Evolutionary conservation across 2,113 vertebrate genomes (phyloP).

Genomic region (Marcusenius ussheri): DNA sequence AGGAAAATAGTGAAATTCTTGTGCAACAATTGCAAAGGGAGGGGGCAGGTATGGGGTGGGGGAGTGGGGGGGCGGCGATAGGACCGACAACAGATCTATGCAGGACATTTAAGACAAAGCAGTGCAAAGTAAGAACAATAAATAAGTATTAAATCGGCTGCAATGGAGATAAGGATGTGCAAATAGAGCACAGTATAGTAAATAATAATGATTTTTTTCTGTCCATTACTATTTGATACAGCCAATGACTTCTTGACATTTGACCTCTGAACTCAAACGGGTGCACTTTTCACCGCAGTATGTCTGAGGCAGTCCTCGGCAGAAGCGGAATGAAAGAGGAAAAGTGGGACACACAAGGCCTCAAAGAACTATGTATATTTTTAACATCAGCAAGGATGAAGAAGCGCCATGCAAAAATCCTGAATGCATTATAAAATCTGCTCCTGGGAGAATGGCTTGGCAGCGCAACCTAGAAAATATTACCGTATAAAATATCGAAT

Average conservation of each 20-base stretch:
- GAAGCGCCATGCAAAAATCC: not conserved
- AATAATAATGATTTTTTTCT: not conserved
- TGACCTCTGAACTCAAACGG: not conserved
- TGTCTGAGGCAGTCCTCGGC: not conserved
- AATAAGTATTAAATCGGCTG: not conserved
- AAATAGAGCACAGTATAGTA: not conserved
- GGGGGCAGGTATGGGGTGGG: not conserved
- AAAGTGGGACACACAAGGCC: not conserved
- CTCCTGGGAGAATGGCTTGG: not conserved
- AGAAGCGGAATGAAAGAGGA: not conserved
- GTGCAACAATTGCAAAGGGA: not conserved
- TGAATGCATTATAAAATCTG: not conserved
- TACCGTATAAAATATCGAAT: conserved; percentile 6
- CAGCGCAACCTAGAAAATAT: not conserved
- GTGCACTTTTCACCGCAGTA: not conserved
- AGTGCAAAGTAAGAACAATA: not conserved
- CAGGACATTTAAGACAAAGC: not conserved
- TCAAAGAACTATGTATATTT: not conserved
- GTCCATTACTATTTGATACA: not conserved
- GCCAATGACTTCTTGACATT: not conserved
- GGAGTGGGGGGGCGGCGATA: not conserved
- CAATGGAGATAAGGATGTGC: not conserved
- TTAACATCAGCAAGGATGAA: not conserved
- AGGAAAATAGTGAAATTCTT: not conserved
- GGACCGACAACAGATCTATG: not conserved